Percentiles rank a stretch among this genome's conserved stretches.
These are phyloP conservation scores for Tribolium castaneum DNA, from an alignment of 1,140 invertebrate species.

Conservation along the genomic window DNA sequence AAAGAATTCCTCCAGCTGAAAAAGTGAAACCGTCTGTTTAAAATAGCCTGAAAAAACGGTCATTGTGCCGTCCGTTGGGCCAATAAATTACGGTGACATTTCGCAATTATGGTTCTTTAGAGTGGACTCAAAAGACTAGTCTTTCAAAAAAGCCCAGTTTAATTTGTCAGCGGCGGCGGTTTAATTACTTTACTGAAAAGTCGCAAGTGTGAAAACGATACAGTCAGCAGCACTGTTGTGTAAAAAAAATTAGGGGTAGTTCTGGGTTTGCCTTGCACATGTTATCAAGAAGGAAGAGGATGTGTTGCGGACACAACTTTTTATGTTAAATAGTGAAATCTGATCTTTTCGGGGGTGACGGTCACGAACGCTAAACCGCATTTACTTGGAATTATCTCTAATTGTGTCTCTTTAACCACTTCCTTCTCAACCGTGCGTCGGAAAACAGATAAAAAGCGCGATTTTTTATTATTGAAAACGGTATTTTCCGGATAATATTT, in stretches of 20 bases:
- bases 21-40: slow-evolving; percentile 11
- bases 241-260: slow-evolving; percentile 19
- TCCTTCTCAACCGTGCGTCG: too few relatives aligned
- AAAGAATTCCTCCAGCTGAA: slow-evolving; percentile 12
- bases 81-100: slow-evolving; percentile 13
- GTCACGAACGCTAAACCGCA: slow-evolving; percentile 12
- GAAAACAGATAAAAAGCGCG: neutral
- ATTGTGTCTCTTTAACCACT: slow-evolving; percentile 1
- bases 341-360: slow-evolving; percentile 4
- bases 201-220: slow-evolving; percentile 11
- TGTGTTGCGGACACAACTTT: slow-evolving; percentile 33
- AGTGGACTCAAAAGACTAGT: neutral
- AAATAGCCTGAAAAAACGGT: slow-evolving; percentile 5
- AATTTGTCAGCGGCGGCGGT: neutral
- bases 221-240: neutral
- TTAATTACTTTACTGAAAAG: neutral
- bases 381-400: slow-evolving; percentile 20
- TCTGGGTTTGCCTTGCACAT: slow-evolving; percentile 25
- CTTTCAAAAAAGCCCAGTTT: neutral
- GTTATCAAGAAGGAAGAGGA: slow-evolving; percentile 30
- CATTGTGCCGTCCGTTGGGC: neutral
- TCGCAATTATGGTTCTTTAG: slow-evolving; percentile 1
- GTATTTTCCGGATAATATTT: neutral
- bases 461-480: neutral
- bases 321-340: slow-evolving; percentile 14